Evolutionary conservation across 2,113 vertebrate species (phyloP).

Genomic region (Synchiropus splendidus): DNA sequence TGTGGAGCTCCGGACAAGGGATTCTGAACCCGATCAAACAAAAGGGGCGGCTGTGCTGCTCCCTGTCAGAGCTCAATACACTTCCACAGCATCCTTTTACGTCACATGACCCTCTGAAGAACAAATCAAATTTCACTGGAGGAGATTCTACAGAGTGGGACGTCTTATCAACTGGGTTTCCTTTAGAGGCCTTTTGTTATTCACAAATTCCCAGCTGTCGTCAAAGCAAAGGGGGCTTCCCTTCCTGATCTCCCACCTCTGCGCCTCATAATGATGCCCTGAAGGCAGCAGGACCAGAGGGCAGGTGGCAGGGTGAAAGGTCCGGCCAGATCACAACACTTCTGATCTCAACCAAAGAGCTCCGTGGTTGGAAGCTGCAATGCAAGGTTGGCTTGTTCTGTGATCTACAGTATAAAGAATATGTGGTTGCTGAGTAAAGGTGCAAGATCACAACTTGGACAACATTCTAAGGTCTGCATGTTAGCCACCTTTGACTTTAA

Average conservation of each 20-base stretch:
- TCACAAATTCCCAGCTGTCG: conserved; percentile 33
- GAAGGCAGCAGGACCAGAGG: conserved; percentile 37
- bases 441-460: too few relatives aligned
- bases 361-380: too few relatives aligned
- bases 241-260: conserved; percentile 40
- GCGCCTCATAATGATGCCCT: conserved; percentile 54
- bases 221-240: conserved; percentile 29
- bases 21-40: conserved; percentile 56
- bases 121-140: conserved; percentile 63
- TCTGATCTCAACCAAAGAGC: not conserved
- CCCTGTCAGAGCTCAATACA: conserved; percentile 16
- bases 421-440: too few relatives aligned
- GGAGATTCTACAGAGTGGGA: conserved; percentile 28
- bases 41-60: conserved; percentile 27
- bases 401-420: too few relatives aligned
- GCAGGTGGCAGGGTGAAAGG: conserved; percentile 52
- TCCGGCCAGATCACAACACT: conserved; percentile 12
- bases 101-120: conserved; percentile 26
- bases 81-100: conserved; percentile 24
- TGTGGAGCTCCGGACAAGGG: conserved; percentile 35
- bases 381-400: too few relatives aligned
- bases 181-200: conserved; percentile 34
- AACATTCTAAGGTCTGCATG: too few relatives aligned
- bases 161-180: conserved; percentile 25
- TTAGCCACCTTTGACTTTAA: too few relatives aligned